These are phyloP conservation scores for Leptopterna dolabrata DNA, from an alignment of 2,888 invertebrate species.

Conservation along the genomic window DNA sequence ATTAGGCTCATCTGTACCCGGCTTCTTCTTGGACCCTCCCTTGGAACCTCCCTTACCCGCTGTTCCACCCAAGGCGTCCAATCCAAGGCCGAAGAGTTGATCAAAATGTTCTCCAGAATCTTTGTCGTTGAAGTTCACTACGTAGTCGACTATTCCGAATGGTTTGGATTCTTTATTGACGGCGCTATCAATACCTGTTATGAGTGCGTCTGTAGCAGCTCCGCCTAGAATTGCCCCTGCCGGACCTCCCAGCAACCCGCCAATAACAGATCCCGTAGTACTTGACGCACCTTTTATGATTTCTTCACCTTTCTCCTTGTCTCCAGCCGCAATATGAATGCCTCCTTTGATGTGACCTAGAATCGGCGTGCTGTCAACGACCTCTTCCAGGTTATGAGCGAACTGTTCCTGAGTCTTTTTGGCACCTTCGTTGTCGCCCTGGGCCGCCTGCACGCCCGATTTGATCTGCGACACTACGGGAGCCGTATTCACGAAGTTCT, in stretches of 20 bases:
- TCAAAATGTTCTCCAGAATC: constrained; percentile 45
- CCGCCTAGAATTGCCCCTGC: constrained; percentile 29
- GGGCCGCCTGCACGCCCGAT: constrained; percentile 41
- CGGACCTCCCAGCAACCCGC: constrained; percentile 29
- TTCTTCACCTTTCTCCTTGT: constrained; percentile 33
- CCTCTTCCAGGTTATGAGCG: constrained; percentile 22
- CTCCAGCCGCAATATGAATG: constrained; percentile 26
- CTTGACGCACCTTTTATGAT: constrained; percentile 32
- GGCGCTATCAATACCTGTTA: constrained; percentile 22
- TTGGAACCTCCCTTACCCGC: not conserved
- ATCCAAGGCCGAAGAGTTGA: constrained; percentile 9
- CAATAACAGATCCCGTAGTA: constrained; percentile 25
- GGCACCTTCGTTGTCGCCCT: constrained; percentile 37
- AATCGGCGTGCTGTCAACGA: constrained; percentile 21
- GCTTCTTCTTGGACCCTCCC: not conserved
- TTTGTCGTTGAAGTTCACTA: constrained; percentile 40
- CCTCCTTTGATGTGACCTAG: constrained; percentile 39
- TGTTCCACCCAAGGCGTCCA: not conserved
- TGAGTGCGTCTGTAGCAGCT: constrained; percentile 33
- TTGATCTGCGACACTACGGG: constrained; percentile 37
- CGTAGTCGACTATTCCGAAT: constrained; percentile 21
- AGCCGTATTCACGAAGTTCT: constrained; percentile 40
- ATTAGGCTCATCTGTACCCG: not conserved
- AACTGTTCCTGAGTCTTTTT: constrained; percentile 42
- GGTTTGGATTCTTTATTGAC: constrained; percentile 35